Evolutionary conservation across 2,888 invertebrate species (phyloP).

Genomic region (Andrena chrysosceles): DNA sequence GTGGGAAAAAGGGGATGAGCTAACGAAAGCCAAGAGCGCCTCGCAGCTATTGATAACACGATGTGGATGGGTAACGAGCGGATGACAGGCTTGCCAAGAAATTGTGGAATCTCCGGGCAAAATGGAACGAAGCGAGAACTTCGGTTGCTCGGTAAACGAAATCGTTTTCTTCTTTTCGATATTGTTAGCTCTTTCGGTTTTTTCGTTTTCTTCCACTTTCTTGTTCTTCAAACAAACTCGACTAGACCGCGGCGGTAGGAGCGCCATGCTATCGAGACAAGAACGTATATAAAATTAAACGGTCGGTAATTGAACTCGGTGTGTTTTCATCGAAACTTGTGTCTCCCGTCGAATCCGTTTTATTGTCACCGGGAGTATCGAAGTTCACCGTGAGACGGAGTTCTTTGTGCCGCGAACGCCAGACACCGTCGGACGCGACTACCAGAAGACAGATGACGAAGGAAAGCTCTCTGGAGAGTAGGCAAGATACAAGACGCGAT

Average conservation of each 20-base stretch:
- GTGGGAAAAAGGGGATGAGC: constrained; percentile 2
- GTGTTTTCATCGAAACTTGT: background rate
- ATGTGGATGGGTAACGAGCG: constrained; percentile 53
- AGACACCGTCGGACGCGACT: constrained; percentile 47
- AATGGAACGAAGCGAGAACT: constrained; percentile 11
- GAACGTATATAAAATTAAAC: constrained; percentile 23
- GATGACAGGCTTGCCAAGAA: constrained; percentile 61
- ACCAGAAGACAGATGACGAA: constrained; percentile 55
- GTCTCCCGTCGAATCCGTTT: constrained; percentile 19
- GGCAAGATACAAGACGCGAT: constrained; percentile 51
- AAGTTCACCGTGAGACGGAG: constrained; percentile 45
- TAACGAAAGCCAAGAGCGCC: constrained; percentile 30
- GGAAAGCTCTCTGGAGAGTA: constrained; percentile 62
- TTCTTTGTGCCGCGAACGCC: constrained; percentile 37
- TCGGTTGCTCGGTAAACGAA: constrained; percentile 29
- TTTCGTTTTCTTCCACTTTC: background rate
- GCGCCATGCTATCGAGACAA: background rate
- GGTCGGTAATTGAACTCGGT: constrained; percentile 18
- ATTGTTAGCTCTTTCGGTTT: constrained; percentile 14
- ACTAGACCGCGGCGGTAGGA: background rate
- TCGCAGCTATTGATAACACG: constrained; percentile 49
- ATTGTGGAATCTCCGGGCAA: constrained; percentile 27
- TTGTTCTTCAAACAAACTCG: constrained; percentile 4
- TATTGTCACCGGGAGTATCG: constrained; percentile 40
- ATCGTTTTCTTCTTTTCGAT: constrained; percentile 16